Evolutionary conservation across 2,113 vertebrate species (phyloP), one percentile per base, ranked within the genome.

Genomic region (Cervus canadensis): DNA sequence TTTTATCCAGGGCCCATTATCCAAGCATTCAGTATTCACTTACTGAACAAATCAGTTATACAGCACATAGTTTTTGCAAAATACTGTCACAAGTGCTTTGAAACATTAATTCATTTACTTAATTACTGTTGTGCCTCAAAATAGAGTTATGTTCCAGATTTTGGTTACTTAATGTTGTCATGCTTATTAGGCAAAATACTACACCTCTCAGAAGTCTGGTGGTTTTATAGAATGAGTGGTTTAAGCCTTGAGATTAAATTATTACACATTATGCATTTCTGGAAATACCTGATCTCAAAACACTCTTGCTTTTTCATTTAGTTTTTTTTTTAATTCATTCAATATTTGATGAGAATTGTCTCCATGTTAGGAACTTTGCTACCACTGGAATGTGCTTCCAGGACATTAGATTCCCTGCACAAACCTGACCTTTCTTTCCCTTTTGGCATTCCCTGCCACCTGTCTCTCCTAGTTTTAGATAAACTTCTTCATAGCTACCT

Each of bases 51-150:
- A 30, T 93, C 28, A 45, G 78, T 86, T 59, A 64, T 25, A 57
- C 4, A 57, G 89, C 48, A 91, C 43, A 89, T 78, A 86, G 84
- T 92, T 67, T 95, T 33, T 74, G 43, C 36, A 92, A 94, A 90
- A 40, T 59, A 30, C 15, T 59, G 40, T 56, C 67, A 45, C 74
- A 71, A 52, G 67, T 82, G 92, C 89, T 96, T 96, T 94, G 54
- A 59, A 83, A 83, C 78, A 94, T 82, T 59, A 91, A 94, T 95
- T 93, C 59, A 40, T 91, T 95, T 92, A 76, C 16, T 88, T 95
- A 93, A 85, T 85, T 89, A 52, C 85, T 95, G 13, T 59, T 76
- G 54, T 94, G 40, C 40, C 81, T 54, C 82, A 82, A 36, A 94
- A 26, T 16, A 64, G n/a, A 95, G 59, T 21, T 86, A 5, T 60